These are phyloP conservation scores for Lysandra bellargus DNA, from an alignment of 2,888 invertebrate genomes.

Conservation along the genomic window DNA sequence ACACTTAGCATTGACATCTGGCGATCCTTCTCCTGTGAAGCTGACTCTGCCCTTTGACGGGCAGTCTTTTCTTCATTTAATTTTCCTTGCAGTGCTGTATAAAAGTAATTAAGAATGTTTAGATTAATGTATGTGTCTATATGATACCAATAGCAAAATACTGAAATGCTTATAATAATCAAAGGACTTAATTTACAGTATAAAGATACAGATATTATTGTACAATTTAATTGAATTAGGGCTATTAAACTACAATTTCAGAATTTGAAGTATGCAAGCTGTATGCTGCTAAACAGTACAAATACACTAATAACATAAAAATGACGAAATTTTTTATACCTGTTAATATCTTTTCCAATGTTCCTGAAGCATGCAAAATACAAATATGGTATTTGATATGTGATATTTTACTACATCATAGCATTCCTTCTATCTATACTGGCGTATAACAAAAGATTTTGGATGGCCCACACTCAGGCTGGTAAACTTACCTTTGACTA, in stretches of 20 bases:
- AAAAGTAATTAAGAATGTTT: constrained; percentile 26
- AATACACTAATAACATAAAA: constrained; percentile 17
- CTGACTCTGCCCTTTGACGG: constrained; percentile 91
- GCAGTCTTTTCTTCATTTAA: constrained; percentile 94
- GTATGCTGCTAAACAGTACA: background rate
- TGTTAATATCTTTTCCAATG: constrained; percentile 84
- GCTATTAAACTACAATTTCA: too few species aligned
- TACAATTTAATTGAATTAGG: too few species aligned
- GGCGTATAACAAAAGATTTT: constrained; percentile 37
- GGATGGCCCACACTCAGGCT: constrained; percentile 28
- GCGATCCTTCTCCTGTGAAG: constrained; percentile 94
- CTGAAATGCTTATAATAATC: background rate
- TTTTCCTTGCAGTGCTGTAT: constrained; percentile 93
- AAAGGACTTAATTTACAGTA: too few species aligned
- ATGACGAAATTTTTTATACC: constrained; percentile 81
- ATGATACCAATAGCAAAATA: background rate
- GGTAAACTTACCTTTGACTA: constrained; percentile 88
- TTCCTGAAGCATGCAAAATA: constrained; percentile 83
- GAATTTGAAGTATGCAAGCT: background rate
- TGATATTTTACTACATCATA: constrained; percentile 37
- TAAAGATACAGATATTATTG: too few species aligned
- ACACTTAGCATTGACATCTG: constrained; percentile 97
- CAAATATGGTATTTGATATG: constrained; percentile 55
- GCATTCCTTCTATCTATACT: constrained; percentile 37
- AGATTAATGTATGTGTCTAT: constrained; percentile 7